Evolutionary conservation across 2,113 vertebrate species (phyloP), one percentile per base, ranked within the genome.

Genomic region (Dasyornis broadbenti): DNA sequence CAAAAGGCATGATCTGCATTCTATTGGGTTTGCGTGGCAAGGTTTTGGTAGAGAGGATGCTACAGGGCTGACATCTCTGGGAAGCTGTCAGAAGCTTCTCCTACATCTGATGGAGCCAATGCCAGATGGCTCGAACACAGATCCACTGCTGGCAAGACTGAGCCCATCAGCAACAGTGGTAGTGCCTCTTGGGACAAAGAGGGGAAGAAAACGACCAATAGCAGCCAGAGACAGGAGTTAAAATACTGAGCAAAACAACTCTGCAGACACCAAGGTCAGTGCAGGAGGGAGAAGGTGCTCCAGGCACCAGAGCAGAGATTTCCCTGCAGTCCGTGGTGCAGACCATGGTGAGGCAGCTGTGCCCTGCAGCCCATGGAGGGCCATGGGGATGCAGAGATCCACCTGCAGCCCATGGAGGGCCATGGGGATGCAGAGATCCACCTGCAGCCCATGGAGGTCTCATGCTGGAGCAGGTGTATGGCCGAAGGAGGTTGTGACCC

Each of bases 101-200:
- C 20, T 21, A 0, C 14, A 13, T 21, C 49, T 0, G 0, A 7
- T 6, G 28, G 45, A 75, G 33, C 7, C 77, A 73, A 3, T 45
- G 33, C 69, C 86, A 66, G 60, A 45, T 14, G 23, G 15, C 60
- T 82, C 33, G 39, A 60, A 26, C 0, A 1, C 26, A 35, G 31
- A 42, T 16, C 13, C 69, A 75, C 53, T 13, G 19, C 69, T 30
- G 28, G 45, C 60, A 73, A 13, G 39, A 39, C 52, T 44, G 45
- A 66, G 77, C 23, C 45, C 45, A 21, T 52, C 53, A 52, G 31
- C 35, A 35, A 13, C 17, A 23, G 18, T 7, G 22, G 16, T 10
- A 53, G 45, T 23, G 24, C 9, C 69, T 75, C 78, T 53, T 53
- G 77, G 33, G 45, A 39, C 39, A 66, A 30, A 39, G 27, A 20